A percentile compares a stretch with the other conserved stretches of the same genome.
phyloP scores from a whole-genome alignment of 2,113 vertebrate genomes.

The Brienomyrus brachyistius region DNA sequence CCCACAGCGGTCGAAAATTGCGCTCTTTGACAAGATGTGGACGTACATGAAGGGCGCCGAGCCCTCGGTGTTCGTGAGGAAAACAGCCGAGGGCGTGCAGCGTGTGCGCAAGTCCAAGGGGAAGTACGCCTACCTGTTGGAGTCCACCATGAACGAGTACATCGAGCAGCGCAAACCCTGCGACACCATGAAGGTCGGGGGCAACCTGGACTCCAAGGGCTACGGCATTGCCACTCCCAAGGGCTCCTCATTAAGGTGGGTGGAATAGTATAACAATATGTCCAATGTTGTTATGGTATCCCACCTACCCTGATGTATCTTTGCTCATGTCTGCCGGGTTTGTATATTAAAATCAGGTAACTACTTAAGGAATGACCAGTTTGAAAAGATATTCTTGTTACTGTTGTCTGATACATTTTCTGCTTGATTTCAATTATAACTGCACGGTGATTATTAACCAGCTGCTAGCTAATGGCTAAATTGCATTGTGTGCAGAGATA shows the following conservation, averaged over 20 bases:
- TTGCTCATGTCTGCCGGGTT: constrained; percentile 73
- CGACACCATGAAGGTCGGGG: too few species aligned
- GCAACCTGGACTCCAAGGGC: too few species aligned
- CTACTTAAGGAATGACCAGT: constrained; percentile 45
- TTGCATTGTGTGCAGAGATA: neutral
- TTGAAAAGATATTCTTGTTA: constrained; percentile 23
- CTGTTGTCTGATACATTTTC: neutral
- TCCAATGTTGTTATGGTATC: constrained; percentile 99
- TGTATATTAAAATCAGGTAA: constrained; percentile 82
- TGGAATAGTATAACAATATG: constrained; percentile 99
- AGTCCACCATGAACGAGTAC: constrained; percentile 98
- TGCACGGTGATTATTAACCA: neutral
- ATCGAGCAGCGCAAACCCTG: constrained; percentile 95
- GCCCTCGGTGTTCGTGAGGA: constrained; percentile 94
- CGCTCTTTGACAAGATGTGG: constrained; percentile 99
- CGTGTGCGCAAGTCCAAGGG: constrained; percentile 94
- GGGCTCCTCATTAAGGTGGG: too few species aligned
- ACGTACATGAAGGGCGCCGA: constrained; percentile 96
- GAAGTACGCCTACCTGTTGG: constrained; percentile 94
- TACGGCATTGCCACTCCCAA: too few species aligned
- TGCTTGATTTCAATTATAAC: constrained; percentile 11
- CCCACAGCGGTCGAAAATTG: constrained; percentile 91
- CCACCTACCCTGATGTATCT: constrained; percentile 99
- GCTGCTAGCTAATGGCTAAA: neutral
- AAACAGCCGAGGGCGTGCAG: constrained; percentile 88